A percentile compares a stretch with the other conserved stretches of the same genome.
Conservation (phyloP, 64 coral and sea anemone genomes). For the Pachyseris speciosa region DNA sequence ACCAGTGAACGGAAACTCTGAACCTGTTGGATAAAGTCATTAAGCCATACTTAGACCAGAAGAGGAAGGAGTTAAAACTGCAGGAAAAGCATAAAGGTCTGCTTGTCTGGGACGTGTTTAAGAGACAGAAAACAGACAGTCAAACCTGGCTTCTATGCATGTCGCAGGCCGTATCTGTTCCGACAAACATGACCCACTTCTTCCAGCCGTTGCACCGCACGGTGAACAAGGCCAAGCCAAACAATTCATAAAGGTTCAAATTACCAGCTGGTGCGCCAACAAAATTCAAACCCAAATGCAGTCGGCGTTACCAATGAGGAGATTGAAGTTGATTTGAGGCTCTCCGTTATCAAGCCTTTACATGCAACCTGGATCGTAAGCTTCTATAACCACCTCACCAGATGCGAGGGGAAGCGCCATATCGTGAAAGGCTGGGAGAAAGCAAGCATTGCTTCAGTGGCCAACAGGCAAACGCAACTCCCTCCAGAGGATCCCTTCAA, state of each 20-base stretch:
- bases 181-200: constrained; percentile 55
- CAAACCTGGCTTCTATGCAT: too few relatives aligned
- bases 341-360: constrained; percentile 60
- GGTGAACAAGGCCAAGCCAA: constrained; percentile 52
- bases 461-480: constrained; percentile 13
- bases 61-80: constrained; percentile 49
- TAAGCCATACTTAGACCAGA: constrained; percentile 40
- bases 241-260: constrained; percentile 49
- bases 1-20: constrained; percentile 56
- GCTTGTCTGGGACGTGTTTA: constrained; percentile 67
- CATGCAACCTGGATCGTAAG: constrained; percentile 54
- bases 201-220: constrained; percentile 57
- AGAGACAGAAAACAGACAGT: constrained; percentile 60
- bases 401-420: constrained; percentile 40
- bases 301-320: constrained; percentile 2
- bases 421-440: constrained; percentile 54
- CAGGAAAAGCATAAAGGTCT: constrained; percentile 48
- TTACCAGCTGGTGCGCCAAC: constrained; percentile 54
- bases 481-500: neutral
- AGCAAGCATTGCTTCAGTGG: constrained; percentile 2
- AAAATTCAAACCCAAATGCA: constrained; percentile 58
- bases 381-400: constrained; percentile 55
- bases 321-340: constrained; percentile 55
- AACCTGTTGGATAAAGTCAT: constrained; percentile 57
- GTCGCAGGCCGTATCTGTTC: constrained; percentile 17